Percentiles rank a stretch among this genome's conserved stretches.
phyloP scores from a whole-genome alignment of 2,888 invertebrate genomes.

The Noctua pronuba region DNA sequence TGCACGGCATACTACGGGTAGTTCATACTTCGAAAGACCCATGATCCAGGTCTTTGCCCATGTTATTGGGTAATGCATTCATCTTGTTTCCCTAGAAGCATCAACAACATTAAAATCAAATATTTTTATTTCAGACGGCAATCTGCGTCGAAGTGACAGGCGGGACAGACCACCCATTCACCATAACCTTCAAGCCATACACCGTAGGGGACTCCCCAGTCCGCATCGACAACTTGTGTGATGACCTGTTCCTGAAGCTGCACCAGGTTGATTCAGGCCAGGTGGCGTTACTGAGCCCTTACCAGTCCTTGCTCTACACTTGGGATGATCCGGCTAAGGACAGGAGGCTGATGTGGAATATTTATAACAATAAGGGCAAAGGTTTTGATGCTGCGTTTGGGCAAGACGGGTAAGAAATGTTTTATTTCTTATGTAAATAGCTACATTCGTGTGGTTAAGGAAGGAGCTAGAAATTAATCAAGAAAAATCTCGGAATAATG shows the following conservation, averaged over 20 bases:
- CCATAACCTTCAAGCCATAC: slow-evolving; percentile 94
- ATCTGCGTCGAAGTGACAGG: slow-evolving; percentile 93
- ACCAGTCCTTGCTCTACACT: slow-evolving; percentile 94
- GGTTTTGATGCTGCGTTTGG: slow-evolving; percentile 93
- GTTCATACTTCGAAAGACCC: not conserved
- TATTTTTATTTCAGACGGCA: slow-evolving; percentile 90
- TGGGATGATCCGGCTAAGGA: slow-evolving; percentile 96
- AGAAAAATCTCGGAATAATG: too few species aligned
- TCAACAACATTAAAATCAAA: not conserved
- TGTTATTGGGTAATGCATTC: not conserved
- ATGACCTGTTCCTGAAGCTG: slow-evolving; percentile 94
- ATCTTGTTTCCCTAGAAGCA: not conserved
- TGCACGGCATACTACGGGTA: not conserved
- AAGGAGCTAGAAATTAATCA: too few species aligned
- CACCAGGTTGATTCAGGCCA: slow-evolving; percentile 90
- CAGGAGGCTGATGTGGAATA: slow-evolving; percentile 94
- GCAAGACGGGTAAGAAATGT: slow-evolving; percentile 90
- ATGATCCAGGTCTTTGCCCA: not conserved
- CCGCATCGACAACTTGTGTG: slow-evolving; percentile 95
- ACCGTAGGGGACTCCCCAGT: slow-evolving; percentile 95
- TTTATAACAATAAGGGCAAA: slow-evolving; percentile 94
- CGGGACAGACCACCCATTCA: slow-evolving; percentile 93
- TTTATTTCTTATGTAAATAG: too few species aligned
- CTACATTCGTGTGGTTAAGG: too few species aligned
- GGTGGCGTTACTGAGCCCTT: slow-evolving; percentile 94